Percentiles rank a stretch among this genome's conserved stretches.
Conservation (phyloP, 2,797 vertebrate species). For the Argyrosomus regius region DNA sequence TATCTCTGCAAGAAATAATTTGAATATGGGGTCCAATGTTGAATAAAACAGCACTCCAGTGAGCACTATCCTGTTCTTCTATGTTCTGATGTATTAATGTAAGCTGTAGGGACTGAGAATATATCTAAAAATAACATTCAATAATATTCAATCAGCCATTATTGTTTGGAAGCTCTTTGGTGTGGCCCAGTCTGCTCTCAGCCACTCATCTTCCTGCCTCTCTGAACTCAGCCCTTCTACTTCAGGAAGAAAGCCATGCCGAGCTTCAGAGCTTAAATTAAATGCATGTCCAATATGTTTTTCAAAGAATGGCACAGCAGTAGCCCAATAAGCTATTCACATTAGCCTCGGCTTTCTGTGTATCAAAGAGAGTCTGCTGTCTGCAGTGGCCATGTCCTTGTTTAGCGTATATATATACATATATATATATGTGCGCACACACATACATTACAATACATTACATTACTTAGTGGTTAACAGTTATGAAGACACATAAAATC, state of each 20-base stretch:
- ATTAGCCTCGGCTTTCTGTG: conserved; percentile 74
- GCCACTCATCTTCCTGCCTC: conserved; percentile 52
- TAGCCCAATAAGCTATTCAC: conserved; percentile 63
- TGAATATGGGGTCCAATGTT: conserved; percentile 1
- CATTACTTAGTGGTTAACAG: no score
- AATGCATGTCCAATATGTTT: conserved; percentile 75
- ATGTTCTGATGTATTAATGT: background rate
- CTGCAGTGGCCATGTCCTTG: conserved; percentile 65
- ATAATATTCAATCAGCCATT: conserved; percentile 49
- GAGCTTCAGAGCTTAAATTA: conserved; percentile 70
- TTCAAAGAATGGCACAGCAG: conserved; percentile 70
- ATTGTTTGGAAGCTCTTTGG: conserved; percentile 51
- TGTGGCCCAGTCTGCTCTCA: conserved; percentile 31
- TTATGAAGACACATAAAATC: conserved; percentile 7
- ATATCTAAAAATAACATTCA: conserved; percentile 42
- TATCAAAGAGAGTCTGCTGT: conserved; percentile 74
- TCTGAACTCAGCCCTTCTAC: conserved; percentile 55
- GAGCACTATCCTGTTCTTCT: background rate
- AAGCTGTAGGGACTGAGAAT: conserved; percentile 2
- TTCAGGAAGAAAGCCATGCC: conserved; percentile 49
- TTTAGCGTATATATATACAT: conserved; percentile 10
- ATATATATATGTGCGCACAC: background rate
- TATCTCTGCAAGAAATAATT: background rate
- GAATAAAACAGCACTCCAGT: conserved; percentile 1
- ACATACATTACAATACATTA: no score